Percentiles rank a stretch among this genome's conserved stretches.
Evolutionary conservation across 2,113 vertebrate genomes (phyloP).

Genomic region (Laterallus jamaicensis): DNA sequence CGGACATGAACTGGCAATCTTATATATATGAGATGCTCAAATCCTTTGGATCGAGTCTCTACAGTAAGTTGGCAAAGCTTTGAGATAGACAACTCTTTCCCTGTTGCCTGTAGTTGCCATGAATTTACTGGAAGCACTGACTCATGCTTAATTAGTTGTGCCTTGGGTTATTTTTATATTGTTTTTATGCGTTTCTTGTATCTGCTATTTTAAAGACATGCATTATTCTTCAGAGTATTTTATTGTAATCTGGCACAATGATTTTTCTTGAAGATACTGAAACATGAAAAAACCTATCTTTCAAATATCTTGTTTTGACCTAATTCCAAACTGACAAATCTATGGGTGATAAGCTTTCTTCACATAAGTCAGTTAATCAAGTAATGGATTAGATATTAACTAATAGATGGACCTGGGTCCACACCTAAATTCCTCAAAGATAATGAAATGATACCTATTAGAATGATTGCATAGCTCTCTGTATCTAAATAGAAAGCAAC

Average conservation of each 20-base stretch:
- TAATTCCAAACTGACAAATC: conserved; percentile 42
- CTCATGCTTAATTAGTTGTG: neutral
- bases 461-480: conserved; percentile 15
- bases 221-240: neutral
- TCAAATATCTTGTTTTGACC: conserved; percentile 27
- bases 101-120: conserved; percentile 25
- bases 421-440: conserved; percentile 1
- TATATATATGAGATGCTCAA: neutral
- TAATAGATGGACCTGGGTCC: conserved; percentile 27
- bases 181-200: neutral
- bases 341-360: conserved; percentile 37
- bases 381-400: conserved; percentile 51
- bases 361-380: conserved; percentile 41
- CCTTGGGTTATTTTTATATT: conserved; percentile 30
- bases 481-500: neutral
- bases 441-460: conserved; percentile 38
- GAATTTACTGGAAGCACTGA: conserved; percentile 48
- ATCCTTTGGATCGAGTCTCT: conserved; percentile 17
- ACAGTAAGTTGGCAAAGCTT: conserved; percentile 28
- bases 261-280: conserved; percentile 14
- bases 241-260: neutral
- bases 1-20: neutral
- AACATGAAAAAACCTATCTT: neutral
- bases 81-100: conserved; percentile 13
- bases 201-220: neutral